Evolutionary conservation across 1,140 invertebrate genomes (phyloP), one percentile per base, ranked within the genome.

Genomic region (Drosophila nannoptera): DNA sequence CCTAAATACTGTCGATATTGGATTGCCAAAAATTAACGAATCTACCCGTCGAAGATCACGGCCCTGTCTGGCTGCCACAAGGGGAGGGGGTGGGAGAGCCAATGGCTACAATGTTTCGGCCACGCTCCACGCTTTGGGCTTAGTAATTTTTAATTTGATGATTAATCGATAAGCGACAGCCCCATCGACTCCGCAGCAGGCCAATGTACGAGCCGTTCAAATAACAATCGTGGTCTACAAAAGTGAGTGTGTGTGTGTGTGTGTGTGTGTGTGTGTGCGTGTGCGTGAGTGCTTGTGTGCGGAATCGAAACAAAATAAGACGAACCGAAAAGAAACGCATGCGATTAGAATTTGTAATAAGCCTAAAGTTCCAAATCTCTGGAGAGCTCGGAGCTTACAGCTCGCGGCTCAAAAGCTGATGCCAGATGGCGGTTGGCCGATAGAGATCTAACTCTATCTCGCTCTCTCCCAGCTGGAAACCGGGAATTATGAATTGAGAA

Each of bases 61-160:
- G 63, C 7, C 43, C 38, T 56, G 52, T 46, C 42, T 7, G 38
- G 7, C 40, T 38, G 36, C 36, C 7, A 5, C 4, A 6, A 22
- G 1, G 22, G 16, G 3, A 12, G 22, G 11, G 33, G 38, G 16
- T 12, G 35, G 0, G 22, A 38, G 48, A 35, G 49, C 38, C 52
- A 22, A 31, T 60, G 56, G 69, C 69, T 40, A 60, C 67, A 67
- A 50, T 74, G 78, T 75, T 73, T 83, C 53, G 80, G 80, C 74
- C 78, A 78, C 75, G 75, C 78, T 82, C 78, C 72, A 82, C 75
- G 78, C 75, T 78, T 67, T 82, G 69, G 67, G 75, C 63, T 77
- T 78, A 73, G 78, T 84, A 82, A 84, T 84, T 82, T 82, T 82
- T 78, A 82, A 82, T 82, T 84, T 84, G 75, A 84, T 82, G 78